These are phyloP conservation scores for Pseudois nayaur DNA, from an alignment of 2,113 vertebrate species.

Conservation along the genomic window DNA sequence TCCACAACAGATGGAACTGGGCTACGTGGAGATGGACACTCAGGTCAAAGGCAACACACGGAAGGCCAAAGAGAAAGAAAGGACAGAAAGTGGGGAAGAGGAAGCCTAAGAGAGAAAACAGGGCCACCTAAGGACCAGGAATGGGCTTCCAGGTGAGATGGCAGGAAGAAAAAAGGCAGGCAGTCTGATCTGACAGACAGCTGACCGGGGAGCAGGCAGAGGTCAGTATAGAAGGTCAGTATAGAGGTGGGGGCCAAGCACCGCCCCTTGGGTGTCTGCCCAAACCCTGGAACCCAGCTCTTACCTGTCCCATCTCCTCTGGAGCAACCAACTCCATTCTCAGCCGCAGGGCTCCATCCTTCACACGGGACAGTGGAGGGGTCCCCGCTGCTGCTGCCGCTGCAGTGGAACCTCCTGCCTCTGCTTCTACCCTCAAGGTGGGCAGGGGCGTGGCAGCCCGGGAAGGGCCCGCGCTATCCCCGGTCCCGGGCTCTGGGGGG, in stretches of 20 bases:
- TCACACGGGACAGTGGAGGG: constrained; percentile 43
- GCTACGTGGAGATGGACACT: neutral
- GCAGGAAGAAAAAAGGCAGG: neutral
- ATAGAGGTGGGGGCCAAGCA: neutral
- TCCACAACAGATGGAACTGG: neutral
- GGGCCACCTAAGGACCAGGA: neutral
- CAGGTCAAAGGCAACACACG: neutral
- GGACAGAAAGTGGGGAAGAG: neutral
- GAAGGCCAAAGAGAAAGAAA: constrained; percentile 12
- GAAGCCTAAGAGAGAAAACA: neutral
- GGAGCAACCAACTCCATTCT: constrained; percentile 60
- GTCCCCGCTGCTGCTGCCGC: neutral
- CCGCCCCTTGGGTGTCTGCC: neutral
- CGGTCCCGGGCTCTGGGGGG: constrained; percentile 45
- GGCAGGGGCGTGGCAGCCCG: constrained; percentile 37
- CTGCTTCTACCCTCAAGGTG: constrained; percentile 54
- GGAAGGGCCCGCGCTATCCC: neutral
- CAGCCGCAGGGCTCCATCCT: constrained; percentile 60
- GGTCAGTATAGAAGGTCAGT: neutral
- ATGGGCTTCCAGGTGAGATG: neutral
- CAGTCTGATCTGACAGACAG: neutral
- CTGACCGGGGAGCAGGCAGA: neutral
- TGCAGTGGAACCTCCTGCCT: neutral
- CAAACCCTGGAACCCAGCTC: neutral
- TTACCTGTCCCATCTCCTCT: constrained; percentile 73